Conservation (phyloP, 2,797 vertebrate species). For the Lepidocolaptes lacrymiger region DNA sequence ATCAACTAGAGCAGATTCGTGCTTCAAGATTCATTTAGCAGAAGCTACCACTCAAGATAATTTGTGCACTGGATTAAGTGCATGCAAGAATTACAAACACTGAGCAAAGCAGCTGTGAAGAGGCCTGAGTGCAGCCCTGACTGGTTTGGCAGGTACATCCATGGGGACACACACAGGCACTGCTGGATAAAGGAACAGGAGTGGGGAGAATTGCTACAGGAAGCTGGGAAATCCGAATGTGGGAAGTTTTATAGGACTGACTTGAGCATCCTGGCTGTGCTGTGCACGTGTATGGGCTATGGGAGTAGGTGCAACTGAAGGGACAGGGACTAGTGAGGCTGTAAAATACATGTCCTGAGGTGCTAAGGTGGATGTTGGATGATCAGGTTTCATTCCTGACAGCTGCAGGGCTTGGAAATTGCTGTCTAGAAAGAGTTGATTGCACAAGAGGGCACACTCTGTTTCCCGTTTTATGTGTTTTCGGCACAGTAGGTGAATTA, state of each 20-base stretch:
- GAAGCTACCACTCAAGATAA: conserved; percentile 5
- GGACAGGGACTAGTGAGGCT: neutral
- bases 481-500: neutral
- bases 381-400: neutral
- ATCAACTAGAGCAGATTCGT: neutral
- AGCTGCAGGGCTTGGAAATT: neutral
- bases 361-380: neutral
- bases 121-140: neutral
- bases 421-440: neutral
- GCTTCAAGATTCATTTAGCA: neutral
- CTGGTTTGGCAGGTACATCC: neutral
- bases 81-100: neutral
- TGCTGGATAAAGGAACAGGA: neutral
- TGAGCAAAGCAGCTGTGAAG: neutral
- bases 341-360: neutral
- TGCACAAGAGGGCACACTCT: neutral
- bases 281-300: neutral
- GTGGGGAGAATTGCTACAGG: neutral
- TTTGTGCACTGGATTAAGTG: neutral
- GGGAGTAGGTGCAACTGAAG: neutral
- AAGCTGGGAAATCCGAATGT: neutral
- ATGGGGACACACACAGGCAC: neutral
- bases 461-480: neutral
- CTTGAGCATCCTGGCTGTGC: neutral
- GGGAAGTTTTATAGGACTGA: neutral